Evolutionary conservation across 1,140 invertebrate species (phyloP).

Genomic region (Rhysida immarginata): DNA sequence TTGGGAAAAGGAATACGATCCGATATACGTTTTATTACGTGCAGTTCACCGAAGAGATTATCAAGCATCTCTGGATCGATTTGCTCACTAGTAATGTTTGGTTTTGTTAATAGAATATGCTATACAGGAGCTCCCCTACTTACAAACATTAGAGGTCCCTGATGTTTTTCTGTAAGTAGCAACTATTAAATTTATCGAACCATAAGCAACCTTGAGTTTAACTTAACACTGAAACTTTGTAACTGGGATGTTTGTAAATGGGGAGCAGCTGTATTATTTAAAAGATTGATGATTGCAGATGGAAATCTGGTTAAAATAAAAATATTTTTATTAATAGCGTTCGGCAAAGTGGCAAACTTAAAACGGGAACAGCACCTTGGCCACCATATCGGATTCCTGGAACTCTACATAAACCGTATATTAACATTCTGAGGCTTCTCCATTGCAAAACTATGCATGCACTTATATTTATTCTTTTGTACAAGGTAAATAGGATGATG

Average conservation of each 20-base stretch:
- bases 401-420: conserved; percentile 45
- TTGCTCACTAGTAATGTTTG: conserved; percentile 59
- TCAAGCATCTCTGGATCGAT: conserved; percentile 80
- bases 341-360: conserved; percentile 39
- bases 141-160: no score
- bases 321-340: conserved; percentile 18
- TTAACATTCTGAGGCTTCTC: conserved; percentile 49
- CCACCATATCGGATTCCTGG: conserved; percentile 62
- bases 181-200: no score
- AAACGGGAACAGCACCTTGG: conserved; percentile 52
- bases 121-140: no score
- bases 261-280: no score
- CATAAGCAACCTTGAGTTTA: no score
- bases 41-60: conserved; percentile 85
- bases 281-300: no score
- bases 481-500: conserved; percentile 45
- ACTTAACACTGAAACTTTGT: no score
- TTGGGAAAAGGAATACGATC: conserved; percentile 87
- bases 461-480: conserved; percentile 63
- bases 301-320: no score
- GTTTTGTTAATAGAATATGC: no score
- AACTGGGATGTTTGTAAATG: no score
- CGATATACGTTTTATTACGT: conserved; percentile 74
- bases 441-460: conserved; percentile 69
- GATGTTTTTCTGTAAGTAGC: no score